These are phyloP conservation scores for Danio tinwini DNA, from an alignment of 2,797 vertebrate genomes.

Conservation along the genomic window DNA sequence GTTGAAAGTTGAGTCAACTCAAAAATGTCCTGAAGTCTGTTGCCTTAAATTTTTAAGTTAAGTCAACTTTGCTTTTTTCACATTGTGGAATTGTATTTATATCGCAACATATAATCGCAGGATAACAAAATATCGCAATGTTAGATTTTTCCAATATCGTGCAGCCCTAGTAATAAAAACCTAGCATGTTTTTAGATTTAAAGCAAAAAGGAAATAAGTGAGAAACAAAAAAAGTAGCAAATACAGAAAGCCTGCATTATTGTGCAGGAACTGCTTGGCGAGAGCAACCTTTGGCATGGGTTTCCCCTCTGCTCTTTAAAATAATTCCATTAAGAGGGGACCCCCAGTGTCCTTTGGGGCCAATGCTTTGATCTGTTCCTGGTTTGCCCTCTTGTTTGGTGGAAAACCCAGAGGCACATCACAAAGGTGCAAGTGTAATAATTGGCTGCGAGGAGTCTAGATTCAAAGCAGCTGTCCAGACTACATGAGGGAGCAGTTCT, in stretches of 20 bases:
- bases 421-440: conserved; percentile 70
- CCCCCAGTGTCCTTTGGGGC: conserved; percentile 34
- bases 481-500: conserved; percentile 50
- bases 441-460: conserved; percentile 68
- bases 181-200: too few relatives aligned
- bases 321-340: conserved; percentile 18
- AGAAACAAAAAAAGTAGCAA: conserved; percentile 6
- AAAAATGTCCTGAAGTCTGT: too few relatives aligned
- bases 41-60: too few relatives aligned
- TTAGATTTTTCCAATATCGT: too few relatives aligned
- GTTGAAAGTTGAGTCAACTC: too few relatives aligned
- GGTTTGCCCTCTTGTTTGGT: conserved; percentile 60
- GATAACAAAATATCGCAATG: too few relatives aligned
- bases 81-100: too few relatives aligned
- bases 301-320: conserved; percentile 38
- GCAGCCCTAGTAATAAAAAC: too few relatives aligned
- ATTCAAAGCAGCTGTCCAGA: conserved; percentile 67
- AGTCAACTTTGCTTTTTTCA: too few relatives aligned
- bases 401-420: conserved; percentile 64
- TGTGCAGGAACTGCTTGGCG: conserved; percentile 30
- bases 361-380: conserved; percentile 68
- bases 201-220: background rate
- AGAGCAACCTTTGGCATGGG: conserved; percentile 18
- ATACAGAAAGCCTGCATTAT: conserved; percentile 1
- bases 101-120: too few relatives aligned